Evolutionary conservation across 1,140 invertebrate species (phyloP), one percentile per base, ranked within the genome.

Genomic region (Calycopis cecrops): DNA sequence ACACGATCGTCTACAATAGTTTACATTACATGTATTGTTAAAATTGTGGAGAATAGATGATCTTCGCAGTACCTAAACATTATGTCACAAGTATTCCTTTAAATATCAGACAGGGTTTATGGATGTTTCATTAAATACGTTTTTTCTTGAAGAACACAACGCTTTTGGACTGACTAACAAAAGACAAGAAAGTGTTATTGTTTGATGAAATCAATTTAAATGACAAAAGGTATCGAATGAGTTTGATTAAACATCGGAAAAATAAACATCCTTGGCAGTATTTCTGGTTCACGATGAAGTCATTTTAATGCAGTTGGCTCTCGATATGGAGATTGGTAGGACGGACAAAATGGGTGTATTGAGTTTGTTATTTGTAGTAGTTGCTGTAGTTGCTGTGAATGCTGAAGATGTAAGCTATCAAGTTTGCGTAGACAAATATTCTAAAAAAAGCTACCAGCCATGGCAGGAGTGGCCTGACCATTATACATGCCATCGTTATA

Each of bases 391-490:
- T 37, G 12, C 48, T 35, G 55, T 52, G n/a, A 42, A 18, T 9
- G 63, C 67, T 12, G 67, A 70, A 35, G 67, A 70, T 35, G 65
- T 65, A 8, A 70, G 59, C 33, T 70, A 85, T 71, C 84, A 87
- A 73, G 83, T 81, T 0, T 87, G 84, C 49, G 80, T 87, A 0
- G 84, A 87, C 47, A 87, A 87, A 71, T 87, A 87, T 52, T 85
- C 84, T 28, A 79, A 80, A 62, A 87, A 87, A 63, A 81, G 84
- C 10, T 87, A 87, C 53, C 84, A 87, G 42, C 84, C 84, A 6
- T 87, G 84, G 84, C 84, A 87, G 37, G 81, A 87, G 44, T 87
- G 84, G 84, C 85, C 84, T 6, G 84, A 87, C 48, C 84, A 87
- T 38, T 87, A 87, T 52, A 86, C 83, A 8, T 86, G 83, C 44